phyloP scores from a whole-genome alignment of 2,888 invertebrate genomes.

The Lucinisca nassula region DNA sequence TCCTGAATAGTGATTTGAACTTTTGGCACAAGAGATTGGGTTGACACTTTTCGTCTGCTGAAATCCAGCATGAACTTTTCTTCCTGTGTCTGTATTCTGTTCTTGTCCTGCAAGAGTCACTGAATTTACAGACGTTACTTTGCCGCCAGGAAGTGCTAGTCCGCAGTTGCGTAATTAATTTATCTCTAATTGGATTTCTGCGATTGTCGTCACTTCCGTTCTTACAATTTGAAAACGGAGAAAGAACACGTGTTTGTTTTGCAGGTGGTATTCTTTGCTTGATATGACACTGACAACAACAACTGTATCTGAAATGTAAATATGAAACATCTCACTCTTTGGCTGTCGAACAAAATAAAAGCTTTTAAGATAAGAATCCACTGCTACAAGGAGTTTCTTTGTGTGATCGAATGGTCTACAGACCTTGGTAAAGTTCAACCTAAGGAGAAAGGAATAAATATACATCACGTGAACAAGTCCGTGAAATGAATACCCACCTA shows the following conservation, averaged over 20 bases:
- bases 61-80: not conserved
- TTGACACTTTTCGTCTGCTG: not conserved
- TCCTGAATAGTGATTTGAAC: not conserved
- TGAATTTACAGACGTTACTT: not conserved
- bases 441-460: no score
- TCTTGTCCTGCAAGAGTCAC: not conserved
- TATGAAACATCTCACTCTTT: not conserved
- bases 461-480: no score
- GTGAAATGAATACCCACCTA: no score
- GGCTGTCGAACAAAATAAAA: not conserved
- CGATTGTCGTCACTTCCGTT: not conserved
- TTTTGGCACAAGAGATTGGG: not conserved
- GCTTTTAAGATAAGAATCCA: not conserved
- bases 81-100: not conserved
- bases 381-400: not conserved
- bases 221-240: not conserved
- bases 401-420: not conserved
- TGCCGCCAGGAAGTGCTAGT: not conserved
- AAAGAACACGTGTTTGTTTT: not conserved
- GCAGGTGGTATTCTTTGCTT: not conserved
- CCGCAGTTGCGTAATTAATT: not conserved
- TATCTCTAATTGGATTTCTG: not conserved
- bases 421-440: no score
- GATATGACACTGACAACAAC: not conserved
- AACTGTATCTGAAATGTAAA: not conserved